Conservation (phyloP, 2,113 vertebrate species). For the Pomatorhinus ruficollis region DNA sequence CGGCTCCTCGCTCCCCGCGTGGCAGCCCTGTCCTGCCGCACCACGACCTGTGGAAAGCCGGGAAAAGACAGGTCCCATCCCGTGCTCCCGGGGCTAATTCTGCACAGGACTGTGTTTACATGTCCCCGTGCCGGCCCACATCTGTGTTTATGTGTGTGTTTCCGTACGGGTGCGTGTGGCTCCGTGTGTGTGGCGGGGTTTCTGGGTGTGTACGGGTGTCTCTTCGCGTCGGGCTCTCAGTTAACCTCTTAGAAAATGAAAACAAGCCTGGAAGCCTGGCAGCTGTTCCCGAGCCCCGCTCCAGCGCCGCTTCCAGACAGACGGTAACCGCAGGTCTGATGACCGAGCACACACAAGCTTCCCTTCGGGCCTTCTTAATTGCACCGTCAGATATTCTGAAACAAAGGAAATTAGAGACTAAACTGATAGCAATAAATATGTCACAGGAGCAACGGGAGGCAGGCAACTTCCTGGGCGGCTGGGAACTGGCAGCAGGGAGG, state of each 20-base stretch:
- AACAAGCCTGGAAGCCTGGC: constrained; percentile 48
- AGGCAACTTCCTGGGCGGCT: neutral
- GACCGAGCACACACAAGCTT: constrained; percentile 28
- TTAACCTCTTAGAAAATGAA: constrained; percentile 32
- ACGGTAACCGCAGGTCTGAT: constrained; percentile 37
- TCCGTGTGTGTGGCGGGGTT: constrained; percentile 11
- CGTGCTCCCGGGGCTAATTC: neutral
- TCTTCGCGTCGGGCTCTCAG: neutral
- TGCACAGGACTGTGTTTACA: neutral
- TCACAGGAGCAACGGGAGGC: neutral
- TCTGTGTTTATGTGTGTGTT: constrained; percentile 39
- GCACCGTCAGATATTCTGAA: neutral
- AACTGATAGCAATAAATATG: constrained; percentile 19
- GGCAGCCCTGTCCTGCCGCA: fast-evolving
- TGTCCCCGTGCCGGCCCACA: neutral
- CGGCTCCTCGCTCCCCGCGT: neutral
- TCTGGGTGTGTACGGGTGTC: neutral
- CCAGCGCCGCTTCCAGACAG: constrained; percentile 25
- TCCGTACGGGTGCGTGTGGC: constrained; percentile 26
- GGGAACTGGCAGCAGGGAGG: neutral
- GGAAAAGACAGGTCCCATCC: neutral
- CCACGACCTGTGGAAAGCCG: fast-evolving
- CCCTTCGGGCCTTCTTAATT: neutral
- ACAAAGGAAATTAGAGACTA: constrained; percentile 42
- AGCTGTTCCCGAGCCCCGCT: constrained; percentile 2